Conservation (phyloP, 2,888 invertebrate species). For the Andrena praecox region DNA sequence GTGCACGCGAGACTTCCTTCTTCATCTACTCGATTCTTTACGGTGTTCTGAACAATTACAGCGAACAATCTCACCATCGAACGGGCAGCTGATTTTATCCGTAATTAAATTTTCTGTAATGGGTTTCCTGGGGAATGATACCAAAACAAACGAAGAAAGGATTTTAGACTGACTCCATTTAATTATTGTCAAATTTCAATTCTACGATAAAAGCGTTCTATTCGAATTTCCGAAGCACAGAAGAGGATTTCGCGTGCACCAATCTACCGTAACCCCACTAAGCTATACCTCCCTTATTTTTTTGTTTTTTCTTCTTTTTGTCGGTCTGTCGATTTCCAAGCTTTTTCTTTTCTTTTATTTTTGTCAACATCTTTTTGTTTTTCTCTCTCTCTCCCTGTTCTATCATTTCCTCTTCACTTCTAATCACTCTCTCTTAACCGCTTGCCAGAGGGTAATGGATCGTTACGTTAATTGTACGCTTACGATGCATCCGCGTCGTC, state of each 20-base stretch:
- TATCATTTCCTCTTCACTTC: constrained; percentile 10
- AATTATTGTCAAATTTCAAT: no score
- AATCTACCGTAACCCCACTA: neutral
- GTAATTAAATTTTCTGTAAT: no score
- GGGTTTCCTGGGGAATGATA: neutral
- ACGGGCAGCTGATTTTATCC: no score
- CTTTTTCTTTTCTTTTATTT: neutral
- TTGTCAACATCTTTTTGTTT: neutral
- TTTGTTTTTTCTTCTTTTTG: neutral
- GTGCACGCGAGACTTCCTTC: constrained; percentile 13
- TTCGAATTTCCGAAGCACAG: neutral
- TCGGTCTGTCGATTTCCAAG: neutral
- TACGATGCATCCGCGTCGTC: constrained; percentile 49
- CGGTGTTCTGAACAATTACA: no score
- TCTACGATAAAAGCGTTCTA: no score
- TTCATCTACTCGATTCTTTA: constrained; percentile 4
- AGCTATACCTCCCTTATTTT: neutral
- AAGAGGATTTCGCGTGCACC: neutral
- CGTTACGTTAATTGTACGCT: constrained; percentile 54
- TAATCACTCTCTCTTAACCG: constrained; percentile 22
- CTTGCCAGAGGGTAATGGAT: constrained; percentile 52
- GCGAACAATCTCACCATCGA: no score
- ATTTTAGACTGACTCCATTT: no score
- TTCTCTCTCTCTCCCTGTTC: neutral
- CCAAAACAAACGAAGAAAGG: no score